Evolutionary conservation across 2,797 vertebrate species (phyloP), one percentile per base, ranked within the genome.

Genomic region (Malacoctenus gilli): DNA sequence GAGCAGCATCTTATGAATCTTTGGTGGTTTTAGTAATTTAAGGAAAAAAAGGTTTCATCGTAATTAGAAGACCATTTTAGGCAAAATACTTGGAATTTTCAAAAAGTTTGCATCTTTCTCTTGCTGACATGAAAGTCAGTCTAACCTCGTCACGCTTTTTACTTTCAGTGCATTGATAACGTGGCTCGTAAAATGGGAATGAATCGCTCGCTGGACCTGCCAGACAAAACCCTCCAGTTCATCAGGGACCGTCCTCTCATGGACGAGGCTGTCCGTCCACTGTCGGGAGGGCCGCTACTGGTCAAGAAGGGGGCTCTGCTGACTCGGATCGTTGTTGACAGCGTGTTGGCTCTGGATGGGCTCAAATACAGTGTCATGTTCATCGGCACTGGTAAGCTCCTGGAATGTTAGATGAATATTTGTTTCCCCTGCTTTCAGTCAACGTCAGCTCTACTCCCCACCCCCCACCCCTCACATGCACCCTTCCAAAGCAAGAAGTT

Each of bases 201-300:
- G 61, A 84, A 77, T 14, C 61, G 64, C 5, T 91, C 92, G 0
- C 68, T 90, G 59, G 91, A 91, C 51, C 85, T 93, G 50, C 91
- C 89, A 0, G 90, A 92, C 78, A 89, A 85, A 83, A 91, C 87
- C 10, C 73, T 93, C 10, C 92, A 93, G 86, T 92, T 91, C 77
- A 88, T 90, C 66, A 73, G 87, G 68, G 88, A 92, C 62, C 91
- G 85, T 0, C 91, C 91, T 23, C 82, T 92, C 21, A 88, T 91
- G 90, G 89, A 92, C 12, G 82, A 90, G 2, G 60, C 86, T 0
- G 85, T 93, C 16, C 83, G 42, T 14, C 89, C 92, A 1, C 5
- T 82, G 13, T 87, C 75, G 0, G 77, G 77, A 3, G 31, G 46
- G 3, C 92, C 90, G 0, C 61, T 91, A 65, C 85, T 94, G 44